Evolutionary conservation across 2,888 invertebrate species (phyloP).

Genomic region (Drosophila ezoana): DNA sequence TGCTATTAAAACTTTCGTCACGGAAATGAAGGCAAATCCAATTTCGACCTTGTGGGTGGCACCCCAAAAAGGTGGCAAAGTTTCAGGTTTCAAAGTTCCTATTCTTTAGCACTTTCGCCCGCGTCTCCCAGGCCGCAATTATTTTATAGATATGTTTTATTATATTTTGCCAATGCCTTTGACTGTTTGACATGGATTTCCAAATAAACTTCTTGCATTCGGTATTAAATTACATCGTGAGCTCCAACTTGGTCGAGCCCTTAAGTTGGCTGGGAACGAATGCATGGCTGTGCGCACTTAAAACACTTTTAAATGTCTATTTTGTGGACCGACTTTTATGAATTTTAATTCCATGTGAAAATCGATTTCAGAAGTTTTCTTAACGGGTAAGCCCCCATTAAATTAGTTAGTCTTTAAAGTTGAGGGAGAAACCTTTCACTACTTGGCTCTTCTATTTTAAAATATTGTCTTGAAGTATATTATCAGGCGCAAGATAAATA

Average conservation of each 20-base stretch:
- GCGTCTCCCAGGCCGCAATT: conserved; percentile 40
- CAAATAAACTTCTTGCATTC: conserved; percentile 50
- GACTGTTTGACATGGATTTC: conserved; percentile 71
- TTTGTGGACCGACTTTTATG: conserved; percentile 1
- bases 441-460: no score
- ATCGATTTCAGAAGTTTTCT: conserved; percentile 15
- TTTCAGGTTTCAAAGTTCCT: conserved; percentile 44
- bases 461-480: no score
- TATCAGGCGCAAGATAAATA: no score
- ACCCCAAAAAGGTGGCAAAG: conserved; percentile 30
- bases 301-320: conserved; percentile 49
- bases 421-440: background rate
- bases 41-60: conserved; percentile 15
- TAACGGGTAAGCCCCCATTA: background rate
- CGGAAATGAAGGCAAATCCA: conserved; percentile 69
- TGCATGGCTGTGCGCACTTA: conserved; percentile 62
- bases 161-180: conserved; percentile 41
- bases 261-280: background rate
- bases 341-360: background rate
- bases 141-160: conserved; percentile 55
- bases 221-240: conserved; percentile 53
- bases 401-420: background rate
- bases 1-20: conserved; percentile 80
- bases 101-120: conserved; percentile 54
- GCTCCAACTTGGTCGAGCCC: background rate